Evolutionary conservation across 2,797 vertebrate genomes (phyloP), one percentile per base, ranked within the genome.

Genomic region (Chrosomus eos): DNA sequence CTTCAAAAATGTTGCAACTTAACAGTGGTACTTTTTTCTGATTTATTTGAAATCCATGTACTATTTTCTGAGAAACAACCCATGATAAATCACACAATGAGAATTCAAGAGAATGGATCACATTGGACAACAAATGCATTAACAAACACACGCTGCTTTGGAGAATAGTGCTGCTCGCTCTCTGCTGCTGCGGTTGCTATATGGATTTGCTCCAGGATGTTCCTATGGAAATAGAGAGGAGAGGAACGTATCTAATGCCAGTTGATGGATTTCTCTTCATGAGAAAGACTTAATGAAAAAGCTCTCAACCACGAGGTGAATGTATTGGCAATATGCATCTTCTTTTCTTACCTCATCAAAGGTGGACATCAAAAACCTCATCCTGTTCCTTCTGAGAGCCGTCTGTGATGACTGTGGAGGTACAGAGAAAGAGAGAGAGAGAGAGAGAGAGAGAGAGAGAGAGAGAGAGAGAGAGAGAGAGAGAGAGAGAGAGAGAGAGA

Each of bases 341-440:
- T 55, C 11, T 80, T 81, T 70, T 81, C 58, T 40, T 81, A 82
- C 85, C 80, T 86, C 67, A 82, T 89, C 86, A 91, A 82, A 89
- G 88, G 75, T 87, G 83, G 51, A 88, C 89, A 82, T 90, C 88
- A 85, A 91, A 90, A 83, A 90, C 87, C n/a, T 91, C 87, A 51
- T 89, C 76, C 23, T 81, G 83, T 78, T 71, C 85, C 82, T 86
- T 83, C 40, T 70, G 67, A 62, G 79, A 70, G 73, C 86, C 87
- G 62, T 87, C 81, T 72, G 33, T 60, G 53, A 89, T 89, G 70
- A 76, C 88, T 88, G 85, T 53, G 67, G 62, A 87, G 55, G 66
- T 53, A 75, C 1, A 58, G 7, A 58, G 76, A 73, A 33, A 62
- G 64, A 78, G 78, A 48, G 60, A 78, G 53, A 45, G 26, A 71